These are phyloP conservation scores for Trachelus troglodyta DNA, from an alignment of 2,888 invertebrate species.

Conservation along the genomic window DNA sequence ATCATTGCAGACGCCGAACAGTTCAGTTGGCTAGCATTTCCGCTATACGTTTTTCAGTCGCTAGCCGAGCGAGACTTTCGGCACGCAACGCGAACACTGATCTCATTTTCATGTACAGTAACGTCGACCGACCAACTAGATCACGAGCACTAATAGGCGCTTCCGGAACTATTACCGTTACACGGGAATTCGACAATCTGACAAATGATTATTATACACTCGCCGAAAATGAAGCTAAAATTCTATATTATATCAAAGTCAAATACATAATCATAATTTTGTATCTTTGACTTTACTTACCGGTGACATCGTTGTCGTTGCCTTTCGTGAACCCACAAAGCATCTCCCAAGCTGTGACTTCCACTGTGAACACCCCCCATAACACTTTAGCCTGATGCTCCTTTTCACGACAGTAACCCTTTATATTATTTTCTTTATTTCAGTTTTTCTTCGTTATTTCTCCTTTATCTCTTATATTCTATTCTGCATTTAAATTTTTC, in stretches of 20 bases:
- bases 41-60: too few relatives aligned
- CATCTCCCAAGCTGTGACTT: slow-evolving; percentile 59
- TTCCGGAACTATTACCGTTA: background rate
- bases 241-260: too few relatives aligned
- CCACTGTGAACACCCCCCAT: slow-evolving; percentile 64
- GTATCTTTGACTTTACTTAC: slow-evolving; percentile 39
- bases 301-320: slow-evolving; percentile 57
- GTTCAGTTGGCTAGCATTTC: background rate
- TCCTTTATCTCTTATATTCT: too few relatives aligned
- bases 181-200: background rate
- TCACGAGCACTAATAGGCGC: slow-evolving; percentile 62
- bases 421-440: too few relatives aligned
- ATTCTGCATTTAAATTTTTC: too few relatives aligned
- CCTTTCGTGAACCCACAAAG: slow-evolving; percentile 62
- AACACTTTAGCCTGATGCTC: background rate
- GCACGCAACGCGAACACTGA: too few relatives aligned
- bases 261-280: too few relatives aligned
- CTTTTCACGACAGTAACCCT: background rate
- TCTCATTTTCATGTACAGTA: too few relatives aligned
- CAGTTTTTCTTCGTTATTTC: too few relatives aligned
- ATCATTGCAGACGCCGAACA: background rate
- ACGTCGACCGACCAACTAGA: slow-evolving; percentile 53
- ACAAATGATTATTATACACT: too few relatives aligned
- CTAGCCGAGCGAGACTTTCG: too few relatives aligned
- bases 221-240: too few relatives aligned